A percentile compares a stretch with the other conserved stretches of the same genome.
Conservation (phyloP, 2,113 vertebrate species). For the Sapajus apella region DNA sequence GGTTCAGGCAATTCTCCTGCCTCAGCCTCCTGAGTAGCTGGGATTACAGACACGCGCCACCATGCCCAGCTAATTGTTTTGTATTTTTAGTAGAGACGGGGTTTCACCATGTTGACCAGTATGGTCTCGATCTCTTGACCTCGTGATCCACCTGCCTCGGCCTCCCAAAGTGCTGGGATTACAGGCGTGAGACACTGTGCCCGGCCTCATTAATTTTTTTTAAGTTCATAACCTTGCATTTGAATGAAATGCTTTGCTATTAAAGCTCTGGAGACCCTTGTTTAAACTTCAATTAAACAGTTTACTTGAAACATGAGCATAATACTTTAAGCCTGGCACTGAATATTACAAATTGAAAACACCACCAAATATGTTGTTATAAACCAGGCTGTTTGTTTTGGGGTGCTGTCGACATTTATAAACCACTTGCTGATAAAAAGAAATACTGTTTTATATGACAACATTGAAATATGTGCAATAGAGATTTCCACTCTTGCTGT, state of each 20-base stretch:
- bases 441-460: conserved; percentile 5
- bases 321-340: neutral
- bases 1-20: too few species aligned
- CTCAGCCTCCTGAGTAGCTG: too few species aligned
- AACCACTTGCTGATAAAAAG: conserved; percentile 26
- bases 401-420: neutral
- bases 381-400: conserved; percentile 36
- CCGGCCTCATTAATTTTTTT: neutral
- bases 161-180: too few species aligned
- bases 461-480: neutral
- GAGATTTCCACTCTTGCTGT: neutral
- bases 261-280: neutral
- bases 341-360: conserved; percentile 16
- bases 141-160: too few species aligned
- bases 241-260: neutral
- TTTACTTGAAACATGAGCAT: neutral
- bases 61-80: too few species aligned
- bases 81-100: too few species aligned
- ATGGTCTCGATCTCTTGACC: too few species aligned
- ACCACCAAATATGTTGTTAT: conserved; percentile 16
- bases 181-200: too few species aligned
- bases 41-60: too few species aligned
- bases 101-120: too few species aligned
- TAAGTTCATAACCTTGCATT: neutral
- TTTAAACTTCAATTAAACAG: conserved; percentile 38